A percentile compares a stretch with the other conserved stretches of the same genome.
Conservation (phyloP, 2,113 vertebrate genomes). For the Eidolon helvum region DNA sequence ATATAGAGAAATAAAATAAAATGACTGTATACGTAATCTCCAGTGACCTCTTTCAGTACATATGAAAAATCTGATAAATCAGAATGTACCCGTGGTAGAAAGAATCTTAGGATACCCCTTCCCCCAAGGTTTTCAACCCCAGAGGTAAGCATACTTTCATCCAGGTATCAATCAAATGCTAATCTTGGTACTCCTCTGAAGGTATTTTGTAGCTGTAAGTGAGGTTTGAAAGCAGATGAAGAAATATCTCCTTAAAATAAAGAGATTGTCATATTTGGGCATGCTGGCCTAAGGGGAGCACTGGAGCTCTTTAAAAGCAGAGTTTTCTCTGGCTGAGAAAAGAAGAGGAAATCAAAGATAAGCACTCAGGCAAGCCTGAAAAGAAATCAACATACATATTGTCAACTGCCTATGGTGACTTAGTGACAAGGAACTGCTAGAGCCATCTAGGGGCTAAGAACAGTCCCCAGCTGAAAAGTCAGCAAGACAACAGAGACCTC, state of each 20-base stretch:
- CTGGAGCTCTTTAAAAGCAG: neutral
- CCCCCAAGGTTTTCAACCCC: neutral
- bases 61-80: neutral
- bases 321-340: neutral
- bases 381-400: neutral
- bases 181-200: neutral
- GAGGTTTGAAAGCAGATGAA: neutral
- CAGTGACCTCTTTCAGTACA: neutral
- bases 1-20: neutral
- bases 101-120: neutral
- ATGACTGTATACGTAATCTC: neutral
- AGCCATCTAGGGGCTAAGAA: neutral
- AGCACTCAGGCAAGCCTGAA: neutral
- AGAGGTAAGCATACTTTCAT: neutral
- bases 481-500: neutral
- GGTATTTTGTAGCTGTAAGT: neutral
- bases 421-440: neutral
- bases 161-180: neutral
- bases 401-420: neutral
- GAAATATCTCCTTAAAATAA: neutral
- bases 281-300: neutral
- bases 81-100: neutral
- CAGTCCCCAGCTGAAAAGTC: neutral
- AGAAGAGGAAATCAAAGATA: neutral
- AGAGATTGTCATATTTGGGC: neutral